These are phyloP conservation scores for Pachypsylla venusta DNA, from an alignment of 1,140 invertebrate genomes.

Conservation along the genomic window DNA sequence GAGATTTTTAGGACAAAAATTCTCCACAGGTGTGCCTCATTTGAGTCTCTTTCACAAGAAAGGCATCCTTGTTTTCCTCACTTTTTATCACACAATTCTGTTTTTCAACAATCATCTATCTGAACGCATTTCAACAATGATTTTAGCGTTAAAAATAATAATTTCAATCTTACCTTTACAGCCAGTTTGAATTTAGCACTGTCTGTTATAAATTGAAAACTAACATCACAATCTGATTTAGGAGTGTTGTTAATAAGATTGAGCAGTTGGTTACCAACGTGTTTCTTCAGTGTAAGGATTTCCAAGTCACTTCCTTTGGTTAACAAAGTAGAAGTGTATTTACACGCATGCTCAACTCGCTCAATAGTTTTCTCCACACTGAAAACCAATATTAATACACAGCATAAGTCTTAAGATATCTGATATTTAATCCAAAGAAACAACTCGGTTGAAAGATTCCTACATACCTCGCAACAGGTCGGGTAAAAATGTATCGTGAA, in stretches of 20 bases:
- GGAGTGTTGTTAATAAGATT: slow-evolving; percentile 63
- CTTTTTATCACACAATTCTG: too few species aligned
- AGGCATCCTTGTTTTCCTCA: too few species aligned
- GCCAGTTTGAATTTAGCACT: slow-evolving; percentile 55
- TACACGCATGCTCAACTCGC: slow-evolving; percentile 67
- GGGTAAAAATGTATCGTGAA: too few species aligned
- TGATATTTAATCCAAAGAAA: neutral
- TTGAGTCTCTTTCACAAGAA: too few species aligned
- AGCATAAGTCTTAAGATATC: slow-evolving; percentile 8
- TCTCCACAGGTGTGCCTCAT: too few species aligned
- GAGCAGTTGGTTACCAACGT: slow-evolving; percentile 55
- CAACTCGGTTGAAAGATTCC: neutral
- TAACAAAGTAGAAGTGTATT: slow-evolving; percentile 60
- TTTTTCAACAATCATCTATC: too few species aligned
- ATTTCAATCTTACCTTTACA: slow-evolving; percentile 38
- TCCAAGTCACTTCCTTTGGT: slow-evolving; percentile 69
- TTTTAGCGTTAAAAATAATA: too few species aligned
- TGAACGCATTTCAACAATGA: too few species aligned
- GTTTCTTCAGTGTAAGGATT: slow-evolving; percentile 61
- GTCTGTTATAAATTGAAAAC: slow-evolving; percentile 68
- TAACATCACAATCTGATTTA: slow-evolving; percentile 57
- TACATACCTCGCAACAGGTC: too few species aligned
- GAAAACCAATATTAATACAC: slow-evolving; percentile 20
- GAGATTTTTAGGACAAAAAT: too few species aligned
- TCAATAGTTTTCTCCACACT: slow-evolving; percentile 60